phyloP scores from a whole-genome alignment of 2,113 vertebrate species.

The Nibea albiflora region DNA sequence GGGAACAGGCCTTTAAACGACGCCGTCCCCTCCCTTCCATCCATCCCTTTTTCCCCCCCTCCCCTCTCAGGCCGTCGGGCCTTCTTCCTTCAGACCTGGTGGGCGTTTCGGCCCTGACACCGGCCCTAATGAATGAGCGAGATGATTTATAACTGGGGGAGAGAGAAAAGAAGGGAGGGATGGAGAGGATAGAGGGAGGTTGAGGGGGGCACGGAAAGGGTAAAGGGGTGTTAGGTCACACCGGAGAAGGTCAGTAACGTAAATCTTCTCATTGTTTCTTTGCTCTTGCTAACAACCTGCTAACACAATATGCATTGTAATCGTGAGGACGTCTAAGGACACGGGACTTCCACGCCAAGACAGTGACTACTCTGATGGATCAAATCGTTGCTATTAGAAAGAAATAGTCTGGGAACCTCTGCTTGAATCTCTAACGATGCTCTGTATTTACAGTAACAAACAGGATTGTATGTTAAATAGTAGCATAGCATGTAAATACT shows the following conservation, averaged over 20 bases:
- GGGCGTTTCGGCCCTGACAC: slow-evolving; percentile 75
- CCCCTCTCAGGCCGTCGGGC: slow-evolving; percentile 41
- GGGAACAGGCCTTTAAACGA: slow-evolving; percentile 44
- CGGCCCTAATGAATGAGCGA: slow-evolving; percentile 80
- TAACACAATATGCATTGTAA: background rate
- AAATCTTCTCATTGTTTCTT: slow-evolving; percentile 59
- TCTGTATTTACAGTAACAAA: no score
- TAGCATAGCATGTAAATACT: no score
- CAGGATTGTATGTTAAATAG: no score
- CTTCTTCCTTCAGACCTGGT: slow-evolving; percentile 55
- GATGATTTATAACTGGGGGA: slow-evolving; percentile 81
- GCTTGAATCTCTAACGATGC: background rate
- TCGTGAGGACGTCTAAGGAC: background rate
- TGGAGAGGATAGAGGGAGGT: slow-evolving; percentile 16
- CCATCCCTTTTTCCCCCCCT: slow-evolving; percentile 30
- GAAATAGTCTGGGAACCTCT: background rate
- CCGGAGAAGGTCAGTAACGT: slow-evolving; percentile 67
- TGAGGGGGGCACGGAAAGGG: slow-evolving; percentile 42
- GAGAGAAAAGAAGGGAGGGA: slow-evolving; percentile 36
- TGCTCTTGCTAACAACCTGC: slow-evolving; percentile 18
- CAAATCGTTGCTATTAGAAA: background rate
- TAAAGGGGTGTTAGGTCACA: slow-evolving; percentile 44
- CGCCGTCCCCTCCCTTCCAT: slow-evolving; percentile 42
- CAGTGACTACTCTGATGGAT: background rate
- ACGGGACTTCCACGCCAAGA: background rate